Evolutionary conservation across 2,113 vertebrate genomes (phyloP).

Genomic region (Macrotis lagotis): DNA sequence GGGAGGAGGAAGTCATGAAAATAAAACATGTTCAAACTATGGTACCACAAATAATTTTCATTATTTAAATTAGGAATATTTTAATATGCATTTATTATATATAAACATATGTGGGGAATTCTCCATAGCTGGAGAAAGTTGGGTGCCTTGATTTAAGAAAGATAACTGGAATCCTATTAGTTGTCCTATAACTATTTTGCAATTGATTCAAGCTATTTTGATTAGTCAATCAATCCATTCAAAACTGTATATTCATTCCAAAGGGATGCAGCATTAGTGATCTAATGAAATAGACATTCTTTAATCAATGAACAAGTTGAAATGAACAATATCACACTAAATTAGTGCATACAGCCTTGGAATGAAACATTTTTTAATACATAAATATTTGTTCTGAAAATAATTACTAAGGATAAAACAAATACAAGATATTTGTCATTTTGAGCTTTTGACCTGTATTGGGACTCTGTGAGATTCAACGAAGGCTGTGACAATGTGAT

Average conservation of each 20-base stretch:
- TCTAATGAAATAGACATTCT: background rate
- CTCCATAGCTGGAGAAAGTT: background rate
- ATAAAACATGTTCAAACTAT: background rate
- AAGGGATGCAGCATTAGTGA: background rate
- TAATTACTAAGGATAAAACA: background rate
- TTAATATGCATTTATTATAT: background rate
- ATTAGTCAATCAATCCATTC: background rate
- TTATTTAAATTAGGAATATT: background rate
- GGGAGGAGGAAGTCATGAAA: background rate
- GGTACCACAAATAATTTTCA: background rate
- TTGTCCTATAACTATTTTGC: background rate
- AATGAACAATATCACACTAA: background rate
- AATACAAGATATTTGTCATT: background rate
- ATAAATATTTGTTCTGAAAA: slow-evolving; percentile 13
- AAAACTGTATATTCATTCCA: background rate
- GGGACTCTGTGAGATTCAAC: background rate
- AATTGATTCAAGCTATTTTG: background rate
- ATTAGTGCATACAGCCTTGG: background rate
- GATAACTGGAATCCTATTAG: background rate
- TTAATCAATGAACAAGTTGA: background rate
- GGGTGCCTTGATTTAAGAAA: background rate
- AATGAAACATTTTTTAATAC: background rate
- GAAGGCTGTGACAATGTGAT: slow-evolving; percentile 6
- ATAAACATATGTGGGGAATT: background rate
- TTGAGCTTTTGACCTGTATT: background rate